Evolutionary conservation across 2,888 invertebrate genomes (phyloP).

Genomic region (Saturnia japonica): DNA sequence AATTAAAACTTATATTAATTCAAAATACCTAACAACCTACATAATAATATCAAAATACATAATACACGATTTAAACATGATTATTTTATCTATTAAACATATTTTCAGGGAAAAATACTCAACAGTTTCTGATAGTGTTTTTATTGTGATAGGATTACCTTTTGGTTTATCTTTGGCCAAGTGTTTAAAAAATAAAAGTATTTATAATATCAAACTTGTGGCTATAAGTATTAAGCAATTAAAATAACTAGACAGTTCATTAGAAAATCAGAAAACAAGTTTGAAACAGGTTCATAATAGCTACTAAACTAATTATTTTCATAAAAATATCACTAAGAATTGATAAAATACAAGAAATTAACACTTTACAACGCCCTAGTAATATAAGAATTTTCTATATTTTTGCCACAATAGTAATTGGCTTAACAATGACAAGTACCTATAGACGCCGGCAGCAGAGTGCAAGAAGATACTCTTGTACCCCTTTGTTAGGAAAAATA

Average conservation of each 20-base stretch:
- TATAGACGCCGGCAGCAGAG: too few species aligned
- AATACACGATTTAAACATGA: not conserved
- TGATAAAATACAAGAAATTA: not conserved
- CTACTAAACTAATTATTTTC: not conserved
- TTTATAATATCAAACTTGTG: not conserved
- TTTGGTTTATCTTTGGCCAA: not conserved
- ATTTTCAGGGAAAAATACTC: not conserved
- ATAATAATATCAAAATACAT: not conserved
- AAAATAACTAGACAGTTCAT: not conserved
- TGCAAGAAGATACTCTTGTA: too few species aligned
- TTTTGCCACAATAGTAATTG: not conserved
- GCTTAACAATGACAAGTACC: not conserved
- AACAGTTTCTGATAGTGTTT: not conserved
- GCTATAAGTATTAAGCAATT: not conserved
- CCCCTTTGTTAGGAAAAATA: too few species aligned
- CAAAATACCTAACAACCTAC: not conserved
- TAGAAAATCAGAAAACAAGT: not conserved
- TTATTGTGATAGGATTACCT: not conserved
- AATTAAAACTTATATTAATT: not conserved
- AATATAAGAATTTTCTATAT: not conserved
- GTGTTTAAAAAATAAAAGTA: not conserved
- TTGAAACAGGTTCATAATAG: not conserved
- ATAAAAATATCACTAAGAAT: not conserved
- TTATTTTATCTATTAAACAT: not conserved
- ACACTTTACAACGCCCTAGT: not conserved